These are phyloP conservation scores for Poecilia velifera DNA, from an alignment of 2,797 vertebrate genomes.

Conservation along the genomic window DNA sequence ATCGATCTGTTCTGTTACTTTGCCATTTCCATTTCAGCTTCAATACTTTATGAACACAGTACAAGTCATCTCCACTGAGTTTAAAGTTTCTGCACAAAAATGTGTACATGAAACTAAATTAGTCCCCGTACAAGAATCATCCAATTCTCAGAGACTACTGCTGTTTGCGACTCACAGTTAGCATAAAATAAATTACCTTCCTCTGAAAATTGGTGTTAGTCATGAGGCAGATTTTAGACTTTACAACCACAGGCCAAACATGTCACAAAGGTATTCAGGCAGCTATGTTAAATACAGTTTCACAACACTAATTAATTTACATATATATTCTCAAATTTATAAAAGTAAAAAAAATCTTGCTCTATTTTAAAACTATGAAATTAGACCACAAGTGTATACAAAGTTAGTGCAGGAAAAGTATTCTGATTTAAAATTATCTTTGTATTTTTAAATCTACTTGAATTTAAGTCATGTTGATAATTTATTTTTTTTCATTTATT, in stretches of 20 bases:
- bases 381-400: neutral
- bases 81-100: neutral
- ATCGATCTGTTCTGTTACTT: neutral
- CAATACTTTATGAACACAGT: neutral
- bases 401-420: neutral
- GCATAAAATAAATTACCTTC: neutral
- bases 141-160: neutral
- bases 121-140: neutral
- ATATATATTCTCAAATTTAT: neutral
- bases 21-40: neutral
- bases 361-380: neutral
- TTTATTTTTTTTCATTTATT: neutral
- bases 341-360: no score
- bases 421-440: neutral
- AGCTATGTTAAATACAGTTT: neutral
- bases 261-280: neutral
- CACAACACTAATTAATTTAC: no score
- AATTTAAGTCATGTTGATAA: neutral
- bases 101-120: neutral
- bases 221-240: neutral
- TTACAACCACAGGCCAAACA: neutral
- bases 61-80: neutral
- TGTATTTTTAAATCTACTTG: neutral
- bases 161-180: neutral
- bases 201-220: neutral